Base-by-base conservation (phyloP, 2,113 vertebrate species). In the Rhinolophus sinicus region DNA sequence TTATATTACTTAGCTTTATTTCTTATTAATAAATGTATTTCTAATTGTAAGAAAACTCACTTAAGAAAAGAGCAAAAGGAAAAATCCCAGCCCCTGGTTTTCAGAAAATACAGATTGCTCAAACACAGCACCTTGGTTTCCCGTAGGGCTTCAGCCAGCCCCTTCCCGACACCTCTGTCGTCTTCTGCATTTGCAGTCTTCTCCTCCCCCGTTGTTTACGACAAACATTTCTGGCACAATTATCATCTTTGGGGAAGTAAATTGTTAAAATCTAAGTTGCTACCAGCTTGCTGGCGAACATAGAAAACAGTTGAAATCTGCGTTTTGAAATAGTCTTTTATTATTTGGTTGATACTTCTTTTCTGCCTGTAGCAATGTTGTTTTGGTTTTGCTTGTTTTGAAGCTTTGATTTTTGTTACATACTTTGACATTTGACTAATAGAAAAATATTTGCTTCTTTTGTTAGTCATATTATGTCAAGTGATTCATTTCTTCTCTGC, bases 361-460 rank as follows among this genome's bases (percentile, higher is more conserved):
- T 89, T 72, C 65, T 95, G 69, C 33, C 64, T 88, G 18, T 40
- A 85, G 77, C 65, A 96, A 60, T 96, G 26, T 60, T 93, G 30
- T 67, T 78, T 92, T 92, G 38, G 5, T 88, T 82, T 88, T 78
- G 38, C n/a, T 90, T 94, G 58, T 88, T 96, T 94, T 86, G 77
- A 75, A 73, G 35, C 15, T 91, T 97, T 84, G 73, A 95, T 69
- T 90, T 85, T 93, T 73, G 54, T 50, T 95, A n/a, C 93, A 95
- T 82, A 72, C 33, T 96, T 96, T 97, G 67, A 96, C 91, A 97
- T 97, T 95, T 96, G 93, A 86, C 97, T 96, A 96, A 97, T 77
- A 94, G 30, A 95, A 96, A 93, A 86, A 82, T 88, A 60, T 93
- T 94, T 94, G 81, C 65, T 95, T 96, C 90, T 85, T 93, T 95